These are phyloP conservation scores for Hirudo medicinalis DNA, from an alignment of 1,140 invertebrate species.

Conservation along the genomic window DNA sequence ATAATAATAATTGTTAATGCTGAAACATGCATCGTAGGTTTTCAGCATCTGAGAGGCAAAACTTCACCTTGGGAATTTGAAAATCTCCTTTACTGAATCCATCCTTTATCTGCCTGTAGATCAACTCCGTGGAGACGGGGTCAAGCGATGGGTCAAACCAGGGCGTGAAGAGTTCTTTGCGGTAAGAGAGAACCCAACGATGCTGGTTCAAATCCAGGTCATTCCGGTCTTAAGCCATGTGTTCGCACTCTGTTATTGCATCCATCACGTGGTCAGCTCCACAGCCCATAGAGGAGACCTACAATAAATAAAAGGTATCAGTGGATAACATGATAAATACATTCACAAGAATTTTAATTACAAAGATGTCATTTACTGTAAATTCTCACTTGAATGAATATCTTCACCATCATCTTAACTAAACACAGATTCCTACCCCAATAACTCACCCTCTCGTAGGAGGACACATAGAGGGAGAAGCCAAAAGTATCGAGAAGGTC, in stretches of 20 bases:
- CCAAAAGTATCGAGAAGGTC: conserved; percentile 30
- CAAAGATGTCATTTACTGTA: too few relatives aligned
- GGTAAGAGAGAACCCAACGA: conserved; percentile 34
- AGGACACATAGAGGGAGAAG: conserved; percentile 33
- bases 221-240: conserved; percentile 19
- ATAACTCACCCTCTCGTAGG: neutral
- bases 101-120: conserved; percentile 34
- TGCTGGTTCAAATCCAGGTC: conserved; percentile 15
- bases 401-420: too few relatives aligned
- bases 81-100: conserved; percentile 32
- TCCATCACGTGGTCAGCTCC: conserved; percentile 36
- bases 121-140: conserved; percentile 29
- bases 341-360: too few relatives aligned
- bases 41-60: too few relatives aligned
- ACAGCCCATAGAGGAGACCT: conserved; percentile 38
- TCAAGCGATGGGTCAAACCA: conserved; percentile 31
- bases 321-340: too few relatives aligned
- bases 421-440: neutral
- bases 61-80: neutral
- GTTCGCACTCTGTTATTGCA: conserved; percentile 37
- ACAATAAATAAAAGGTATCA: too few relatives aligned
- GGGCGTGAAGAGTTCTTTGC: conserved; percentile 35
- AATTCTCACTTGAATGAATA: too few relatives aligned
- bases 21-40: too few relatives aligned
- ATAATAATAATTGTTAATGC: too few relatives aligned